phyloP scores from a whole-genome alignment of 2,113 vertebrate species.

The Balaeniceps rex region DNA sequence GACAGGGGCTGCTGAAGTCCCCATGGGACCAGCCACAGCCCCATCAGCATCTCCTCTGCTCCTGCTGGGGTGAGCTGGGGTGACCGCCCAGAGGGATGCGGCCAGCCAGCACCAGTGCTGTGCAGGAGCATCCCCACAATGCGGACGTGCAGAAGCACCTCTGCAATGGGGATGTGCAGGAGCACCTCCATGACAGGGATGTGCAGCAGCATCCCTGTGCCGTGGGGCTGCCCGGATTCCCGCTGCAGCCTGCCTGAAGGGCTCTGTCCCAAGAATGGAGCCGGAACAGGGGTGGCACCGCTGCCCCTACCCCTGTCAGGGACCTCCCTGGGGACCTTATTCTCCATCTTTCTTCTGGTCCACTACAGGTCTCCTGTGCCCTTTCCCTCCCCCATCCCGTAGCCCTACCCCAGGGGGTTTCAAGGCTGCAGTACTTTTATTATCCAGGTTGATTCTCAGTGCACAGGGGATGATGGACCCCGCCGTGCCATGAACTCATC shows the following conservation, averaged over 20 bases:
- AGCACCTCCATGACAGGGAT: background rate
- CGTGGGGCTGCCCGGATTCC: background rate
- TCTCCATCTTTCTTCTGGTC: background rate
- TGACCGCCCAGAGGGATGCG: rapidly evolving
- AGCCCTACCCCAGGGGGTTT: background rate
- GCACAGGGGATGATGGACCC: background rate
- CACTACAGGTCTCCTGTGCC: background rate
- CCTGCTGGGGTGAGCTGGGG: background rate
- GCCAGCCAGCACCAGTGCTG: background rate
- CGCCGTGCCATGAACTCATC: rapidly evolving
- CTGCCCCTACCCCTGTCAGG: background rate
- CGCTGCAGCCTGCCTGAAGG: background rate
- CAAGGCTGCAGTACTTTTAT: background rate
- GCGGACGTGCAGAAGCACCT: background rate
- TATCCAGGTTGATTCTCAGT: background rate
- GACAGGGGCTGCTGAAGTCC: background rate
- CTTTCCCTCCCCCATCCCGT: rapidly evolving
- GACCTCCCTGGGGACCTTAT: background rate
- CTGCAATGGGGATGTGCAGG: background rate
- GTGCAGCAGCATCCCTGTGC: background rate
- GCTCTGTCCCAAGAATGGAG: background rate
- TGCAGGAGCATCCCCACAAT: background rate
- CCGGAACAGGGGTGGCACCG: background rate
- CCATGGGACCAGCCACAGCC: background rate
- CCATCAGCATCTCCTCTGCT: background rate